Evolutionary conservation across 2,888 invertebrate species (phyloP).

Genomic region (Caenorhabditis doughertyi): DNA sequence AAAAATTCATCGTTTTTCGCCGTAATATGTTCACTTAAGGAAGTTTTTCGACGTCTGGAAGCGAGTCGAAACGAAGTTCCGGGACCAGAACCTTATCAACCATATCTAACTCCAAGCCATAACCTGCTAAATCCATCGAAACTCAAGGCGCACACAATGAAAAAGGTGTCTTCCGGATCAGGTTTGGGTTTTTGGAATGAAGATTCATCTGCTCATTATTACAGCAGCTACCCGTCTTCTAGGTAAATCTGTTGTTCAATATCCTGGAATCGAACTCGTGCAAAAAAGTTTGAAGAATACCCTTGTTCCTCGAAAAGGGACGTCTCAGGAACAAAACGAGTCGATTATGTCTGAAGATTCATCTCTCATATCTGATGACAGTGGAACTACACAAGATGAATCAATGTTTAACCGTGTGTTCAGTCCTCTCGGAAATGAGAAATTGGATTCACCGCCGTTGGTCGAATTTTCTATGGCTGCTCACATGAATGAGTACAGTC

Average conservation of each 20-base stretch:
- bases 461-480: conserved; percentile 43
- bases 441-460: not conserved
- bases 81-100: conserved; percentile 7
- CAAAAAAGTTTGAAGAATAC: not conserved
- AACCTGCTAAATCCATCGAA: not conserved
- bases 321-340: not conserved
- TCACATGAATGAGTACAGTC: conserved; percentile 31
- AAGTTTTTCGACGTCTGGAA: conserved; percentile 17
- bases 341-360: not conserved
- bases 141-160: not conserved
- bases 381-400: conserved; percentile 29
- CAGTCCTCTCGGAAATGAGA: not conserved
- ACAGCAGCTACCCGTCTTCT: not conserved
- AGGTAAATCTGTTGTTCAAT: too few relatives aligned
- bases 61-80: conserved; percentile 36
- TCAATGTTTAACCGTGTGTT: not conserved
- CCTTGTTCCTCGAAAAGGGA: not conserved
- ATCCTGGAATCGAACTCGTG: conserved; percentile 30
- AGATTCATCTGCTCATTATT: not conserved
- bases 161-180: not conserved
- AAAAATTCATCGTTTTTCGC: not conserved
- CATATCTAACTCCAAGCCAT: not conserved
- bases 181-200: not conserved
- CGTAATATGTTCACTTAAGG: too few relatives aligned
- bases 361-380: not conserved